These are phyloP conservation scores for Chaenodraco wilsoni DNA, from an alignment of 2,797 vertebrate species.

Conservation along the genomic window DNA sequence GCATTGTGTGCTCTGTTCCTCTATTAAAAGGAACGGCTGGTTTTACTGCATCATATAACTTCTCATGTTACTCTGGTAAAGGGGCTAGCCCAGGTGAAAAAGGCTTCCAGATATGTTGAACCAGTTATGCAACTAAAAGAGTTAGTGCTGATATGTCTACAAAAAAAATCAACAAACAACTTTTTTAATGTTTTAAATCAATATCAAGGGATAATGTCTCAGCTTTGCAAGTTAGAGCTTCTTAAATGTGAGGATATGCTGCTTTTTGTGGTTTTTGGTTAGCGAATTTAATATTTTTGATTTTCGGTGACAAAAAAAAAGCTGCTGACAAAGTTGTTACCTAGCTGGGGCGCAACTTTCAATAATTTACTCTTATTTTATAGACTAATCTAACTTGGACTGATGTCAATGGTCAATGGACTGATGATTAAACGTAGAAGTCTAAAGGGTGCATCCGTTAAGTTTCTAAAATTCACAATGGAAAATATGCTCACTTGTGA, in stretches of 20 bases:
- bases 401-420: background rate
- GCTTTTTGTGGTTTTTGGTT: background rate
- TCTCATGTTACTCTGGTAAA: slow-evolving; percentile 24
- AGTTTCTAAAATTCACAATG: background rate
- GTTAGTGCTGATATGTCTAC: background rate
- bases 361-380: background rate
- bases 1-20: slow-evolving; percentile 23
- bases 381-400: background rate
- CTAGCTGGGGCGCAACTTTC: background rate
- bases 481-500: slow-evolving; percentile 10
- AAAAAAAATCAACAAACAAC: background rate
- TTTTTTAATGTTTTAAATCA: background rate
- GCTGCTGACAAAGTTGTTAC: background rate
- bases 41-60: slow-evolving; percentile 9
- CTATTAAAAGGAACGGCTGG: slow-evolving; percentile 4
- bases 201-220: background rate
- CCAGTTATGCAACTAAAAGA: slow-evolving; percentile 15
- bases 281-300: background rate
- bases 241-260: background rate
- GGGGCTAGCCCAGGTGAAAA: slow-evolving; percentile 12
- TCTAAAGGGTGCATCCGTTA: background rate
- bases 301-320: background rate
- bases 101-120: slow-evolving; percentile 20
- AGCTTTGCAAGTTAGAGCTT: background rate
- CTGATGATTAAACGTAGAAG: background rate